These are phyloP conservation scores for Octomys mimax DNA, from an alignment of 2,797 vertebrate species.

Conservation along the genomic window DNA sequence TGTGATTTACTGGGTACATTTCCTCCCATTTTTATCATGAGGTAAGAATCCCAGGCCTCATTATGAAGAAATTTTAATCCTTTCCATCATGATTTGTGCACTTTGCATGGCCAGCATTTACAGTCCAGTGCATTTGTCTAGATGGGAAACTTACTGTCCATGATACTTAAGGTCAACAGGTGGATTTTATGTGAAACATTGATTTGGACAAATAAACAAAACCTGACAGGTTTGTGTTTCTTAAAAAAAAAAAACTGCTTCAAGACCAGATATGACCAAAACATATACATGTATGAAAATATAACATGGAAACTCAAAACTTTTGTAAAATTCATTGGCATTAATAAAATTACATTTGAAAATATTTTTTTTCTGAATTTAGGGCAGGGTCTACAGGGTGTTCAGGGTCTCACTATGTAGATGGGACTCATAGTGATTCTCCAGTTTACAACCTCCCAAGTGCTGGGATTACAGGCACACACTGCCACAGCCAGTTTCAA, in stretches of 20 bases:
- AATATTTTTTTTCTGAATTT: too few species aligned
- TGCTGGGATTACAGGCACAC: too few species aligned
- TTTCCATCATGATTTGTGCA: background rate
- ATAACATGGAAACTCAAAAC: background rate
- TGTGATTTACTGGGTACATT: background rate
- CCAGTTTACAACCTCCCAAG: too few species aligned
- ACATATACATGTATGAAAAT: background rate
- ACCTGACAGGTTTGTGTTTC: background rate
- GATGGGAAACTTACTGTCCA: background rate
- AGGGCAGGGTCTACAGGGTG: too few species aligned
- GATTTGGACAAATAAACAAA: constrained; percentile 7
- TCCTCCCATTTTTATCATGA: constrained; percentile 1
- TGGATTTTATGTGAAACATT: constrained; percentile 11
- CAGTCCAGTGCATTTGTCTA: constrained; percentile 19
- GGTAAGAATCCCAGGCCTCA: background rate
- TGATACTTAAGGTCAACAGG: background rate
- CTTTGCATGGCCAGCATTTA: background rate
- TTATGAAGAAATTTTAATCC: background rate
- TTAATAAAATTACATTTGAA: background rate
- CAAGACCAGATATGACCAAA: background rate
- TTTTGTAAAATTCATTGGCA: background rate
- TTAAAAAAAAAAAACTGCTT: background rate
- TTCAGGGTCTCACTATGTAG: too few species aligned
- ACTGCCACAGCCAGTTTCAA: too few species aligned
- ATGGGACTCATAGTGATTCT: too few species aligned